These are phyloP conservation scores for Pangasius sanitwongsei DNA, from an alignment of 2,797 vertebrate genomes.

Conservation along the genomic window DNA sequence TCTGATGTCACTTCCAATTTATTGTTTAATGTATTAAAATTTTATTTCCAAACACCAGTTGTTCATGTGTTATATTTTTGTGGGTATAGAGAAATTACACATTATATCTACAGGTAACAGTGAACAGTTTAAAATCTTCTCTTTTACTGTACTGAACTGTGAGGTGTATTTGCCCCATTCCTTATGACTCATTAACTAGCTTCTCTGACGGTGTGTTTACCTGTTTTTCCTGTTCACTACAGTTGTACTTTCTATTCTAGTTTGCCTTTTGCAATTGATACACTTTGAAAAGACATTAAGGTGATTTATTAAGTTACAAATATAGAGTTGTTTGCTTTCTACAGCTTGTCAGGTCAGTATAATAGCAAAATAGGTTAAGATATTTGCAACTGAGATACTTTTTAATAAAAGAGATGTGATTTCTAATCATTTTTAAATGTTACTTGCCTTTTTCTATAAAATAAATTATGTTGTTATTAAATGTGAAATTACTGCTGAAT, in stretches of 20 bases:
- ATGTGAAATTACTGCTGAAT: too few relatives aligned
- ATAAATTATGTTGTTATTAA: neutral
- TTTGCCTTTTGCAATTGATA: neutral
- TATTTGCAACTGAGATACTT: neutral
- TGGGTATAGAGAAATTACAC: too few relatives aligned
- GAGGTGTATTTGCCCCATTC: neutral
- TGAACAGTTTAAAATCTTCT: neutral
- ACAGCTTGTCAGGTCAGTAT: neutral
- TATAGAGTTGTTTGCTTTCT: neutral
- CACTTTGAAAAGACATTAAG: neutral
- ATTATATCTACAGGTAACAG: neutral
- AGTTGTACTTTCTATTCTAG: neutral
- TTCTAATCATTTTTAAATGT: neutral
- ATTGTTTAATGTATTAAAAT: conserved; percentile 46
- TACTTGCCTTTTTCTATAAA: neutral
- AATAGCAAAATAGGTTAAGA: neutral
- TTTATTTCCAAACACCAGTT: conserved; percentile 16
- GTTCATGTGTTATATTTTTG: too few relatives aligned
- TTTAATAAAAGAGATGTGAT: neutral
- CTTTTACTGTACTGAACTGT: neutral
- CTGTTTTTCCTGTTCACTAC: neutral
- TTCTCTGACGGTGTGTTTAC: neutral
- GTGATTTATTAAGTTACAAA: neutral
- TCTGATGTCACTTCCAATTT: conserved; percentile 27
- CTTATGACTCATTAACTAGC: neutral